Conservation (phyloP, 92 coral and sea anemone species). For the Anthopleura xanthogrammica region DNA sequence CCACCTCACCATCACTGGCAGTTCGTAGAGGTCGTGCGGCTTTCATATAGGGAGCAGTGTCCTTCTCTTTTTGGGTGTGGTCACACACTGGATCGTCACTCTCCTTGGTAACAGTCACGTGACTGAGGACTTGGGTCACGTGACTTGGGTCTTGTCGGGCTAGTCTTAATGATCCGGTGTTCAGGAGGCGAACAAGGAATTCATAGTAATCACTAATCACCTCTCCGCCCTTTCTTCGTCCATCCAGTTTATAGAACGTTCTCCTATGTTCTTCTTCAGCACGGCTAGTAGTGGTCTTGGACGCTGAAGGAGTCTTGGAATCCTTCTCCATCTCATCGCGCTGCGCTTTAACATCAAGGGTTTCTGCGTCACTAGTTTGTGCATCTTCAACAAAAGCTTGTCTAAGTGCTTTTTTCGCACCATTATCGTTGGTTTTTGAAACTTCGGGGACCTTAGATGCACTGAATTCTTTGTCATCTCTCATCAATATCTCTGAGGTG, state of each 20-base stretch:
- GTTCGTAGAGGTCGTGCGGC: background rate
- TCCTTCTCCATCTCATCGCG: too few species aligned
- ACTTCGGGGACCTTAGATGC: background rate
- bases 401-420: background rate
- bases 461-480: background rate
- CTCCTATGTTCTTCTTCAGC: slow-evolving; percentile 2
- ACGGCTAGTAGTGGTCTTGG: background rate
- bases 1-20: background rate
- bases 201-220: slow-evolving; percentile 15
- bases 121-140: slow-evolving; percentile 8
- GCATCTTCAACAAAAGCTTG: background rate
- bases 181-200: slow-evolving; percentile 8
- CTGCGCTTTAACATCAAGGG: background rate
- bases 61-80: background rate
- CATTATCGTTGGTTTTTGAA: background rate
- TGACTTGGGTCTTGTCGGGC: background rate
- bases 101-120: background rate
- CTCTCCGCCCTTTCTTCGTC: slow-evolving; percentile 12
- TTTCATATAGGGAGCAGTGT: background rate
- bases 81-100: background rate
- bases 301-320: background rate
- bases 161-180: slow-evolving; percentile 1
- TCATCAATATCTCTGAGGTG: background rate
- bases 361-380: background rate
- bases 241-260: slow-evolving; percentile 8